Conservation (phyloP, 2,888 invertebrate species). For the Mystacides longicornis region DNA sequence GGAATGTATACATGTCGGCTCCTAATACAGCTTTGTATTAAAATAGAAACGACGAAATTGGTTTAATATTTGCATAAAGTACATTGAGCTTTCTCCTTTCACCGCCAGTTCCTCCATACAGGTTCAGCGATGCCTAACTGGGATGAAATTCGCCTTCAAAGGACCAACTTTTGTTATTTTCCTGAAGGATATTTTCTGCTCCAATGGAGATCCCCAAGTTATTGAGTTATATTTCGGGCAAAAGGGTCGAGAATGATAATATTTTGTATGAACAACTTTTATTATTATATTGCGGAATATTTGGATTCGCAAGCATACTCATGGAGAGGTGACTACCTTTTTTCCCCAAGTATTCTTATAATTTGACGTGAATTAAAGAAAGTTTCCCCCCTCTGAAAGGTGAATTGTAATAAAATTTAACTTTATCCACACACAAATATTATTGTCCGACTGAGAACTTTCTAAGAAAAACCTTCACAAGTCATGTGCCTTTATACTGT, state of each 20-base stretch:
- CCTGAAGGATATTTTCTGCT: conserved; percentile 9
- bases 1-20: no score
- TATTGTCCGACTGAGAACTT: not conserved
- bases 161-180: conserved; percentile 16
- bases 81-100: conserved; percentile 6
- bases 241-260: conserved; percentile 7
- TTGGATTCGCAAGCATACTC: not conserved
- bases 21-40: not conserved
- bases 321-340: no score
- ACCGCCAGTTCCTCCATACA: conserved; percentile 3
- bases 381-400: conserved; percentile 2
- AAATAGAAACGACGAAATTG: conserved; percentile 6
- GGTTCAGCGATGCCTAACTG: conserved; percentile 13
- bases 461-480: not conserved
- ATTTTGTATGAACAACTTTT: conserved; percentile 4
- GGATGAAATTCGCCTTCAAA: conserved; percentile 15
- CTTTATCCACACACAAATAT: not conserved
- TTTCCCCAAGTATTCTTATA: not conserved
- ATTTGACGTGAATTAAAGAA: conserved; percentile 1
- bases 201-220: conserved; percentile 9
- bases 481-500: no score
- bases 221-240: conserved; percentile 5
- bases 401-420: not conserved
- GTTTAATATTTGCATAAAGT: conserved; percentile 15
- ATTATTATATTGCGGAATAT: not conserved